Percentiles rank a stretch among this genome's conserved stretches.
Conservation (phyloP, 2,113 vertebrate species). For the Nibea albiflora region DNA sequence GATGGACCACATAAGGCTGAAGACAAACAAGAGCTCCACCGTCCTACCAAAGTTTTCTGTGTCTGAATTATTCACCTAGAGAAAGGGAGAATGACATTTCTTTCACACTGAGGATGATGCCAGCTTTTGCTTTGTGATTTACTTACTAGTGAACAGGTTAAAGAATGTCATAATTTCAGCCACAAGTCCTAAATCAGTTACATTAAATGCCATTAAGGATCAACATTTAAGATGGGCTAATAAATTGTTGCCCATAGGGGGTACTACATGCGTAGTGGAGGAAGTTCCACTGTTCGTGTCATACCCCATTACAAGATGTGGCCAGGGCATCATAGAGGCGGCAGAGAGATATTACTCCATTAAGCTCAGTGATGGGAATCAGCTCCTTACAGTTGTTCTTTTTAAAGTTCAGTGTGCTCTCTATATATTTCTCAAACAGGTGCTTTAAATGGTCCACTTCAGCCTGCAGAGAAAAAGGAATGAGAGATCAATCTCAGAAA, state of each 20-base stretch:
- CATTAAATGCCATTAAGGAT: neutral
- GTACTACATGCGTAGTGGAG: neutral
- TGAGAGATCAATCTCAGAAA: neutral
- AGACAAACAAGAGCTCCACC: slow-evolving; percentile 90
- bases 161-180: neutral
- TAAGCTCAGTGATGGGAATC: slow-evolving; percentile 86
- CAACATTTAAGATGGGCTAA: neutral
- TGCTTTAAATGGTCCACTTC: slow-evolving; percentile 84
- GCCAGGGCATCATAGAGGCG: slow-evolving; percentile 88
- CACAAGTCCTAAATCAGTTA: slow-evolving; percentile 3
- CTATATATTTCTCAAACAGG: slow-evolving; percentile 87
- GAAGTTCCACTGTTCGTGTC: neutral
- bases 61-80: slow-evolving; percentile 85
- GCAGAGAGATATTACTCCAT: slow-evolving; percentile 89
- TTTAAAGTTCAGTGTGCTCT: slow-evolving; percentile 85
- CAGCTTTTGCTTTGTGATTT: too few relatives aligned
- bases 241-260: neutral
- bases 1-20: slow-evolving; percentile 93
- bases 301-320: slow-evolving; percentile 85
- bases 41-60: slow-evolving; percentile 78
- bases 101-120: neutral
- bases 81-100: neutral
- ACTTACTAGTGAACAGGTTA: neutral
- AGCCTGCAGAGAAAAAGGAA: slow-evolving; percentile 63
- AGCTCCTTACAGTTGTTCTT: slow-evolving; percentile 86